Evolutionary conservation across 2,113 vertebrate species (phyloP), one percentile per base, ranked within the genome.

Genomic region (Alces alces): DNA sequence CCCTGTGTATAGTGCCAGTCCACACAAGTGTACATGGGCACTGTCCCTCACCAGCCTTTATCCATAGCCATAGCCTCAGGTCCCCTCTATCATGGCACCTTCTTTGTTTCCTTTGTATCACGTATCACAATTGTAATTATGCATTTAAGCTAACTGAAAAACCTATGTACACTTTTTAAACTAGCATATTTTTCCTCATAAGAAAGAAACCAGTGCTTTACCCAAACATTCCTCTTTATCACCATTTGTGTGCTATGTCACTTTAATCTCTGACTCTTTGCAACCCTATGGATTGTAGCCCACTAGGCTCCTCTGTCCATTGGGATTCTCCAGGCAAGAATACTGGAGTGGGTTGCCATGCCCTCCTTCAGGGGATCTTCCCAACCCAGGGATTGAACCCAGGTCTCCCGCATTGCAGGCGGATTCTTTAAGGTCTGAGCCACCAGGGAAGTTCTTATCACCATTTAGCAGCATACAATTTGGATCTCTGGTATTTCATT

Each of bases 101-200:
- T 33, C 12, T 89, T 52, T 76, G 50, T 57, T 54, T 86, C 15
- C 47, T 61, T 55, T 79, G 27, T 54, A 39, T 54, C 19, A 66
- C 0, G 2, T 47, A 79, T 70, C 8, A 66, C 19, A 91, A 86
- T 60, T n/a, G 50, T 27, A 54, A 89, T 86, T 78, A 98, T 95
- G 89, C 58, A 16, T 95, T 96, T 92, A 97, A 98, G 64, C 70
- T 70, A 97, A 85, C 36, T 88, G 90, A 97, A 86, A 30, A 97
- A 97, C 45, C 23, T 30, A 28, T 82, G 27, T 76, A 60, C 66
- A 79, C 93, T 96, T 85, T 91, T 96, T 50, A 70, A 93, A 70
- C 33, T 79, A 5, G 25, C 14, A 50, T 58, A 54, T n/a, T 66
- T 96, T 97, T 94, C 89, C 91, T 97, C 80, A 60, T 84, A 97